Evolutionary conservation across 2,797 vertebrate genomes (phyloP), one percentile per base, ranked within the genome.

Genomic region (Ctenopoma multispine): DNA sequence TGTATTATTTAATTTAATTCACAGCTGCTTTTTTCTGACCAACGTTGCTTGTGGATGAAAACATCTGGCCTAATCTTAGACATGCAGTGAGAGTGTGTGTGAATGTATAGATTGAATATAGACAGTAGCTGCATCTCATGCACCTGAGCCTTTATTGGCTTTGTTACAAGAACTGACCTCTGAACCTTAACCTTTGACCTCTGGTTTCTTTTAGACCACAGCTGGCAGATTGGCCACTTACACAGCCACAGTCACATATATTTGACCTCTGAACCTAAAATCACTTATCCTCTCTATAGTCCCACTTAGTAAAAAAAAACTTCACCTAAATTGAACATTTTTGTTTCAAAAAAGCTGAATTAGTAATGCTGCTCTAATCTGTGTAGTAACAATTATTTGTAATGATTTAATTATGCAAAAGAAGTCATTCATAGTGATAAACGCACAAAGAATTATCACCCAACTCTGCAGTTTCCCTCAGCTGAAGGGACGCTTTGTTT

Each of bases 91-190:
- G 44, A 18, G 38, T 31, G 29, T 8, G 27, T 79, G 56, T 54
- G 34, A 2, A 71, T 40, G 29, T n/a, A 41, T 4, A 55, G 43
- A 46, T 53, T 49, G 60, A 60, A 84, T 80, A 56, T 48, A 41
- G 53, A 70, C 40, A 40, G 75, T 61, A 27, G 54, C 46, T 40
- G 23, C 3, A 20, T 57, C 69, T 70, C 60, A 21, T 47, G 63
- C 87, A 90, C 61, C 89, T 88, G 83, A 85, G 81, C 86, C 83
- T 68, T 75, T 81, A 81, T 83, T 85, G 80, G 76, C 74, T 79
- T 82, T 79, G 63, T 82, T 59, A 72, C 55, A 51, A 70, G 31
- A 49, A 31, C 57, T 41, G 48, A 60, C 78, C 58, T 61, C 58
- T 24, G 24, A 72, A 58, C 55, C 49, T 27, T 84, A 62, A 83